phyloP scores from a whole-genome alignment of 2,888 invertebrate genomes.

The Agrotis exclamationis region DNA sequence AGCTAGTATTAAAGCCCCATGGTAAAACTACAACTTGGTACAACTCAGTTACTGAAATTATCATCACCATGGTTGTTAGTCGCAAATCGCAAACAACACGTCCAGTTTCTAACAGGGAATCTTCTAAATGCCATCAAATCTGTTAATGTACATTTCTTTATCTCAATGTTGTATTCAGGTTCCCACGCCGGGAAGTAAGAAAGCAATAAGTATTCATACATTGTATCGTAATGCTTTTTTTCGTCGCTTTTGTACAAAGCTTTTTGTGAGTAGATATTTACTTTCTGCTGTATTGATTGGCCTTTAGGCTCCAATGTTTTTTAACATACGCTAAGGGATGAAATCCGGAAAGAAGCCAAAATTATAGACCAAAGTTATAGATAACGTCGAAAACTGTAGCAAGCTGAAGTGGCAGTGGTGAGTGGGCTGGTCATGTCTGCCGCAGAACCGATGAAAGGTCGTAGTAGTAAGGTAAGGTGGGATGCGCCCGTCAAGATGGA shows the following conservation, averaged over 20 bases:
- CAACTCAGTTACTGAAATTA: too few species aligned
- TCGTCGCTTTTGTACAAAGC: conserved; percentile 23
- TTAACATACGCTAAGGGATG: too few species aligned
- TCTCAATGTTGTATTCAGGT: conserved; percentile 43
- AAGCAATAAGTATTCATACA: conserved; percentile 58
- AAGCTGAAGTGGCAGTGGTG: too few species aligned
- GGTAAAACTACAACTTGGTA: too few species aligned
- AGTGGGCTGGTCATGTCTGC: too few species aligned
- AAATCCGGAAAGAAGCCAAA: too few species aligned
- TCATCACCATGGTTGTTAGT: not conserved
- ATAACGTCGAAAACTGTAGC: too few species aligned
- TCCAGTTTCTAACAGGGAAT: not conserved
- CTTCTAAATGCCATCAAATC: conserved; percentile 27
- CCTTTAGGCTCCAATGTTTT: not conserved
- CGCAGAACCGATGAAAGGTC: too few species aligned
- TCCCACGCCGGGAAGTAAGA: conserved; percentile 60
- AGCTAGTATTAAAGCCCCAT: too few species aligned
- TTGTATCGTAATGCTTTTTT: conserved; percentile 51
- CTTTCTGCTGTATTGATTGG: conserved; percentile 25
- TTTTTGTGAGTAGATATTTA: conserved; percentile 20
- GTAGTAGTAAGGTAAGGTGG: too few species aligned
- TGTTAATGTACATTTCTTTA: conserved; percentile 51
- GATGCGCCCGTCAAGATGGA: too few species aligned
- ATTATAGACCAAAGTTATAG: too few species aligned
- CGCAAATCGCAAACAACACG: not conserved